A percentile compares a stretch with the other conserved stretches of the same genome.
phyloP scores from a whole-genome alignment of 2,797 vertebrate genomes.

The Anabacerthia variegaticeps region DNA sequence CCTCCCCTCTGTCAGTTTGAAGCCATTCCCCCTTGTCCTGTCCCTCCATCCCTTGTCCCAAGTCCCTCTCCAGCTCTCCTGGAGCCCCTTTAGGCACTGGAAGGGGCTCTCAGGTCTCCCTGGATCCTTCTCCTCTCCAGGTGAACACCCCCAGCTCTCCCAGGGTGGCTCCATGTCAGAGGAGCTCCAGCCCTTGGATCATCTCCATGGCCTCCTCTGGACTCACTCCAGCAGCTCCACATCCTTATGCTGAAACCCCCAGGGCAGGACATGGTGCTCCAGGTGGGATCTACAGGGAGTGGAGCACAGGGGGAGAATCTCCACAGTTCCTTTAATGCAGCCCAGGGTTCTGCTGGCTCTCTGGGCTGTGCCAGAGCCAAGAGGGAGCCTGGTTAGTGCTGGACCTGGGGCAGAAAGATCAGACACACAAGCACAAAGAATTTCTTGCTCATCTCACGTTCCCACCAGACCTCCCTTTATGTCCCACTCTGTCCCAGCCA shows the following conservation, averaged over 20 bases:
- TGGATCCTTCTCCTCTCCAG: fast-evolving
- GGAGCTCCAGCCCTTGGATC: background rate
- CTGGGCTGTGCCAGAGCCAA: background rate
- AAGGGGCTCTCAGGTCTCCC: fast-evolving
- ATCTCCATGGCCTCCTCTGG: fast-evolving
- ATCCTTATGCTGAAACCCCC: fast-evolving
- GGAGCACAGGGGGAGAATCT: background rate
- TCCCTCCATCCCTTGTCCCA: fast-evolving
- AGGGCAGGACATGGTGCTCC: background rate
- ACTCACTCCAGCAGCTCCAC: fast-evolving
- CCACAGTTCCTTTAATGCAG: too few relatives aligned
- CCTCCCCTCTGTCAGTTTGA: background rate
- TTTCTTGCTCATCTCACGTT: background rate
- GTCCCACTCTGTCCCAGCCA: background rate
- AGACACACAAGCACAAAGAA: fast-evolving
- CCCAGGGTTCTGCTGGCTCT: background rate
- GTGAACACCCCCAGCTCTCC: background rate
- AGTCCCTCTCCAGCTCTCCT: background rate
- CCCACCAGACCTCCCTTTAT: background rate
- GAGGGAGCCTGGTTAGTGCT: background rate
- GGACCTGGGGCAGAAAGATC: background rate
- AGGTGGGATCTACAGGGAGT: background rate
- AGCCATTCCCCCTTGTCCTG: background rate
- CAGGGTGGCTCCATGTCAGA: background rate
- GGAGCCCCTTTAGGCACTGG: background rate